Percentiles rank a stretch among this genome's conserved stretches.
phyloP scores from a whole-genome alignment of 2,797 vertebrate species.

The Onychomys leucogaster region DNA sequence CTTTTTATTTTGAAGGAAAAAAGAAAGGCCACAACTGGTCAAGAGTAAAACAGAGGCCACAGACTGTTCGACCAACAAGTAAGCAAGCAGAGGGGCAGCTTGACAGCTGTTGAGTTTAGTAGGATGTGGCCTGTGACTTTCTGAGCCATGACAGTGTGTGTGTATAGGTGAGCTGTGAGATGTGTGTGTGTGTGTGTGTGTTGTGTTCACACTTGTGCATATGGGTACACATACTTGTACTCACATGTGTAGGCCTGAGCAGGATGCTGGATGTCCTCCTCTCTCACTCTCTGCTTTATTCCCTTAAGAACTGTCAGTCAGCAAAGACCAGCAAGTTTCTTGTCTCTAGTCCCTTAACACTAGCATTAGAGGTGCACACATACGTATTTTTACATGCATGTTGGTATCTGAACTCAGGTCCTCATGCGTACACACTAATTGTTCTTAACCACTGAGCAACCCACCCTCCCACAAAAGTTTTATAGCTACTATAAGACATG shows the following conservation, averaged over 20 bases:
- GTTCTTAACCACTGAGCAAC: neutral
- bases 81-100: neutral
- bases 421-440: neutral
- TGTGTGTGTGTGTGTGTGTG: neutral
- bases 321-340: neutral
- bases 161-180: neutral
- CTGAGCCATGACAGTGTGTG: neutral
- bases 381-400: neutral
- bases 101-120: neutral
- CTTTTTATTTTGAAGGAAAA: constrained; percentile 59
- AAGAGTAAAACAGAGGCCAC: neutral
- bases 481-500: neutral
- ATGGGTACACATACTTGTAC: too few species aligned
- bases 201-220: neutral
- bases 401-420: neutral
- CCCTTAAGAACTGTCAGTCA: neutral
- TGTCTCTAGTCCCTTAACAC: neutral
- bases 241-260: neutral
- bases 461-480: neutral
- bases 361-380: neutral
- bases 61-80: neutral
- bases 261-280: neutral
- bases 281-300: neutral
- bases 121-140: neutral
- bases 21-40: constrained; percentile 37